A percentile compares a stretch with the other conserved stretches of the same genome.
These are phyloP conservation scores for Sesia bembeciformis DNA, from an alignment of 2,888 invertebrate genomes.

Conservation along the genomic window DNA sequence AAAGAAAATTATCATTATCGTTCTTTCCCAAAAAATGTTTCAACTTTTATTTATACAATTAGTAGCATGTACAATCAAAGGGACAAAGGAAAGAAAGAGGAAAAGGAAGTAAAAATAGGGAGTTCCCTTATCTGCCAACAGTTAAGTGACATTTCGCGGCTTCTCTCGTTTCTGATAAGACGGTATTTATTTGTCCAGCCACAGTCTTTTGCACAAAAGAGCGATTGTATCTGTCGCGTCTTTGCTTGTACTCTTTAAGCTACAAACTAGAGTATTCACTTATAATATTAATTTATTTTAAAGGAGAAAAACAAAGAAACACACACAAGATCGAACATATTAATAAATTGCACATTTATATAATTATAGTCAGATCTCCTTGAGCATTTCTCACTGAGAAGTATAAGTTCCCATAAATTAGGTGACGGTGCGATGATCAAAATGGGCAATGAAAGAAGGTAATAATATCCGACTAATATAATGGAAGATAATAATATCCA, in stretches of 20 bases:
- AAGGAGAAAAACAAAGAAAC: too few relatives aligned
- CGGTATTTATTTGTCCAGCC: constrained; percentile 47
- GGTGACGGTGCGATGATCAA: too few relatives aligned
- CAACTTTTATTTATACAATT: not conserved
- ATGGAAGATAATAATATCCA: too few relatives aligned
- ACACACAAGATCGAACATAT: too few relatives aligned
- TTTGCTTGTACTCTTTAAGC: not conserved
- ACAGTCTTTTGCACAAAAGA: constrained; percentile 21
- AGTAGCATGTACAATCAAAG: not conserved
- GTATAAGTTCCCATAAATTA: too few relatives aligned
- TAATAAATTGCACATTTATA: too few relatives aligned
- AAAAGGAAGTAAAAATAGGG: constrained; percentile 2
- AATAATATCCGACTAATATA: too few relatives aligned
- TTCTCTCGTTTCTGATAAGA: constrained; percentile 41
- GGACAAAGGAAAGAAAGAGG: not conserved
- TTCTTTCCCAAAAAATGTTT: not conserved
- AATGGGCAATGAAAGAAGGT: too few relatives aligned
- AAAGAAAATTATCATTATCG: constrained; percentile 22
- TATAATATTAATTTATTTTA: too few relatives aligned
- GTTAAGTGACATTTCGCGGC: constrained; percentile 42
- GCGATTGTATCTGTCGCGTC: not conserved
- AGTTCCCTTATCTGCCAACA: constrained; percentile 14
- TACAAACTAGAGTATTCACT: too few relatives aligned
- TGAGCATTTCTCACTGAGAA: too few relatives aligned
- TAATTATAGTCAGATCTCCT: too few relatives aligned